A percentile compares a stretch with the other conserved stretches of the same genome.
These are phyloP conservation scores for Chironomus tepperi DNA, from an alignment of 1,140 invertebrate genomes.

Conservation along the genomic window DNA sequence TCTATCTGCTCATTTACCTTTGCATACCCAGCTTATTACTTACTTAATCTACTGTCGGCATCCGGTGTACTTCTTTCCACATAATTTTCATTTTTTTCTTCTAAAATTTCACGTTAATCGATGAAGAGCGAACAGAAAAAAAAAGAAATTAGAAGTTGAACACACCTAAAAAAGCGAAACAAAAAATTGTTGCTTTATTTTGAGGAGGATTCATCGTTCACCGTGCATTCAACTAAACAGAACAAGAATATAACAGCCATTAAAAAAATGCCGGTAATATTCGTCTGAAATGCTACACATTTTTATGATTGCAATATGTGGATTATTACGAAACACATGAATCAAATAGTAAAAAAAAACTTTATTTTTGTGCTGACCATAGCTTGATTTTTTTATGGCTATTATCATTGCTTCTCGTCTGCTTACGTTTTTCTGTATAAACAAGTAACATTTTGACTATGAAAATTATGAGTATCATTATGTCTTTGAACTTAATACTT, in stretches of 20 bases:
- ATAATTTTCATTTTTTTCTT: neutral
- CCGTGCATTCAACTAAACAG: neutral
- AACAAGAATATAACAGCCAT: no score
- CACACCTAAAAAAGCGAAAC: neutral
- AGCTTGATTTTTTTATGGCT: neutral
- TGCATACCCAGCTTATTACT: neutral
- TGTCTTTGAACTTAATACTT: no score
- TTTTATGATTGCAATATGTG: neutral
- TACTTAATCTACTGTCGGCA: slow-evolving; percentile 12
- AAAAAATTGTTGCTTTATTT: neutral
- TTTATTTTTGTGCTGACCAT: neutral
- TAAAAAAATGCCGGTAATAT: neutral
- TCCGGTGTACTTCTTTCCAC: neutral
- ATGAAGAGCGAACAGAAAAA: neutral
- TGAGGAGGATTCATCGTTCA: neutral
- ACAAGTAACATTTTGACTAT: neutral
- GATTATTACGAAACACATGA: neutral
- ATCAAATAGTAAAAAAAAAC: no score
- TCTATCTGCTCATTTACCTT: neutral
- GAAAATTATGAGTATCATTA: neutral
- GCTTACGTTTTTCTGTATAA: neutral
- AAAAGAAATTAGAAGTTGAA: neutral
- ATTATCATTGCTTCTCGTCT: neutral
- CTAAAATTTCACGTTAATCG: neutral
- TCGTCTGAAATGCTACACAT: neutral